A percentile compares a stretch with the other conserved stretches of the same genome.
These are phyloP conservation scores for Amblyjoppa fuscipennis DNA, from an alignment of 2,888 invertebrate genomes.

Conservation along the genomic window DNA sequence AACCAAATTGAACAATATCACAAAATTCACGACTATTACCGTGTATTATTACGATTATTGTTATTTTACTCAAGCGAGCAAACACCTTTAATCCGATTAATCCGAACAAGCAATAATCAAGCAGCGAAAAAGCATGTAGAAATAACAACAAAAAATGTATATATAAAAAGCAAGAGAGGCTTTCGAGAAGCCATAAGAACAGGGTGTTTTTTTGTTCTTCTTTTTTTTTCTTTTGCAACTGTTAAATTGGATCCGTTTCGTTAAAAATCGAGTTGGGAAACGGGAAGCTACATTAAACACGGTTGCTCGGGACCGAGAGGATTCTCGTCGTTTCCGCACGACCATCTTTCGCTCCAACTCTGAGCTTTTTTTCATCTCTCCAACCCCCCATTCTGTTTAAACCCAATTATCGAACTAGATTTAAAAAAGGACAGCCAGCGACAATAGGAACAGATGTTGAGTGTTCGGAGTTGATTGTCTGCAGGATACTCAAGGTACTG, in stretches of 20 bases:
- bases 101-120: conserved; percentile 73
- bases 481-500: conserved; percentile 84
- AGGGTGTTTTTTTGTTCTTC: neutral
- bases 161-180: conserved; percentile 62
- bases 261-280: conserved; percentile 8
- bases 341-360: conserved; percentile 32
- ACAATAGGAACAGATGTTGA: conserved; percentile 79
- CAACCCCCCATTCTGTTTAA: conserved; percentile 21
- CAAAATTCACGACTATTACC: conserved; percentile 15
- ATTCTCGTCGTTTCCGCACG: neutral
- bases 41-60: conserved; percentile 37
- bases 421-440: conserved; percentile 82
- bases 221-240: neutral
- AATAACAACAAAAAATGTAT: conserved; percentile 60
- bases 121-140: conserved; percentile 71
- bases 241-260: neutral
- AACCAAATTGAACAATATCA: conserved; percentile 25
- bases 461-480: conserved; percentile 82
- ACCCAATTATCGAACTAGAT: conserved; percentile 44
- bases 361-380: conserved; percentile 57
- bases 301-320: neutral
- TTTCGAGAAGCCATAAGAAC: conserved; percentile 28
- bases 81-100: conserved; percentile 67
- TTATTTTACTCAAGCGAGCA: conserved; percentile 56
- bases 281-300: conserved; percentile 32